Evolutionary conservation across 1,140 invertebrate species (phyloP).

Genomic region (Psilanteris sp.): DNA sequence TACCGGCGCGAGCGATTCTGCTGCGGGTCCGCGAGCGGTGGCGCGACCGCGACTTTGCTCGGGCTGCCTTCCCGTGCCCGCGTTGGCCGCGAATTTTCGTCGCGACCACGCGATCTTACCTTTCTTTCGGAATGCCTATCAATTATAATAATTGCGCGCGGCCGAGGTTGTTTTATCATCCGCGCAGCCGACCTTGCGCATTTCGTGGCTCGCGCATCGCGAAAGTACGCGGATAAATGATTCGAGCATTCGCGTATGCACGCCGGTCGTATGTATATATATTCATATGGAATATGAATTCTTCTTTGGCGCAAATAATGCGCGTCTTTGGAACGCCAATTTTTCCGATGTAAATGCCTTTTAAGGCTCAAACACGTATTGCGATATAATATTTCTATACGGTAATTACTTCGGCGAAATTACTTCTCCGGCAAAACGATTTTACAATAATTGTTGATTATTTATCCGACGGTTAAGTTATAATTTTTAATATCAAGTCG

Average conservation of each 20-base stretch:
- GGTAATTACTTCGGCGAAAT: conserved; percentile 49
- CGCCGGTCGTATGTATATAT: too few relatives aligned
- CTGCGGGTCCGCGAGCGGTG: not conserved
- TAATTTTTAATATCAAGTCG: conserved; percentile 49
- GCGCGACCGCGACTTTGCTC: conserved; percentile 3
- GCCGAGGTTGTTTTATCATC: conserved; percentile 17
- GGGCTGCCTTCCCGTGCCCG: too few relatives aligned
- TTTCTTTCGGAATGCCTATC: conserved; percentile 7
- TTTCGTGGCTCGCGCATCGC: conserved; percentile 2
- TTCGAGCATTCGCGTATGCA: not conserved
- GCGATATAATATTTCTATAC: conserved; percentile 51
- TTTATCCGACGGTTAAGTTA: conserved; percentile 52
- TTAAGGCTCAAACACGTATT: conserved; percentile 17
- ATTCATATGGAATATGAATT: too few relatives aligned
- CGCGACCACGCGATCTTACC: not conserved
- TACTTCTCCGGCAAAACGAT: conserved; percentile 34
- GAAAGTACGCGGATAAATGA: conserved; percentile 11
- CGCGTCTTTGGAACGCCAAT: conserved; percentile 26
- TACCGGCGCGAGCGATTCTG: conserved; percentile 27
- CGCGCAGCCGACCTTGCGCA: conserved; percentile 7
- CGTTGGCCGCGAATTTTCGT: not conserved
- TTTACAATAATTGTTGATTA: conserved; percentile 59
- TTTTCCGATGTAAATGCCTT: conserved; percentile 45
- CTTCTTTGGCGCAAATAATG: conserved; percentile 43
- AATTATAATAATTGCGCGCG: conserved; percentile 35